Percentiles rank a stretch among this genome's conserved stretches.
phyloP scores from a whole-genome alignment of 2,888 invertebrate genomes.

The Choristoneura rosaceana region DNA sequence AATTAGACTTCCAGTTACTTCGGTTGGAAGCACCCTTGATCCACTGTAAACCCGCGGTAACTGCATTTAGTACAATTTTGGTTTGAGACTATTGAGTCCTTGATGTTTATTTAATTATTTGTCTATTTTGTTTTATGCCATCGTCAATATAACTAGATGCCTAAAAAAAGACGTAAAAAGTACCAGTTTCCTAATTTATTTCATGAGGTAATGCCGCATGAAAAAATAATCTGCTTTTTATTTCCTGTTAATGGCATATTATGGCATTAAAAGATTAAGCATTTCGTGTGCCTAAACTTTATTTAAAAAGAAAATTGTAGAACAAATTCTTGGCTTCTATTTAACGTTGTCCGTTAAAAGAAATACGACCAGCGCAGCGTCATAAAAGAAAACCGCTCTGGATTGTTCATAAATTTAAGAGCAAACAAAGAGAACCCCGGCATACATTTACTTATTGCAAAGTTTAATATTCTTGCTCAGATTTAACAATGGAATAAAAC shows the following conservation, averaged over 20 bases:
- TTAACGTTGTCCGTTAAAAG: constrained; percentile 16
- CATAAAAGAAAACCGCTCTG: constrained; percentile 18
- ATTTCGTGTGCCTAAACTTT: neutral
- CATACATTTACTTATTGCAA: constrained; percentile 16
- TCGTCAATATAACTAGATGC: too few species aligned
- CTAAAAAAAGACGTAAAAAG: too few species aligned
- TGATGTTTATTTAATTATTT: too few species aligned
- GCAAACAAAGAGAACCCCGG: constrained; percentile 23
- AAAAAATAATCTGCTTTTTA: neutral
- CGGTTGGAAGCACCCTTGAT: too few species aligned
- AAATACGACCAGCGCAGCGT: constrained; percentile 9
- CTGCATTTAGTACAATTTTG: too few species aligned
- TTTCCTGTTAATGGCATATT: neutral
- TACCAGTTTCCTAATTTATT: neutral
- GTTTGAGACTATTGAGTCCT: too few species aligned
- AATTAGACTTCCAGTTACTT: too few species aligned
- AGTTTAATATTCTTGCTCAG: constrained; percentile 12
- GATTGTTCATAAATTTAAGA: constrained; percentile 33
- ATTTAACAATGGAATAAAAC: constrained; percentile 16
- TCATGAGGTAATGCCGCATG: neutral
- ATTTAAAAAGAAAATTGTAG: neutral
- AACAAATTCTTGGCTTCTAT: constrained; percentile 12
- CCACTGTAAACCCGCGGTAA: too few species aligned
- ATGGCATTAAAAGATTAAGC: neutral
- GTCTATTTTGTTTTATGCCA: too few species aligned